phyloP scores from a whole-genome alignment of 2,113 vertebrate genomes.

The Megaleporinus macrocephalus region DNA sequence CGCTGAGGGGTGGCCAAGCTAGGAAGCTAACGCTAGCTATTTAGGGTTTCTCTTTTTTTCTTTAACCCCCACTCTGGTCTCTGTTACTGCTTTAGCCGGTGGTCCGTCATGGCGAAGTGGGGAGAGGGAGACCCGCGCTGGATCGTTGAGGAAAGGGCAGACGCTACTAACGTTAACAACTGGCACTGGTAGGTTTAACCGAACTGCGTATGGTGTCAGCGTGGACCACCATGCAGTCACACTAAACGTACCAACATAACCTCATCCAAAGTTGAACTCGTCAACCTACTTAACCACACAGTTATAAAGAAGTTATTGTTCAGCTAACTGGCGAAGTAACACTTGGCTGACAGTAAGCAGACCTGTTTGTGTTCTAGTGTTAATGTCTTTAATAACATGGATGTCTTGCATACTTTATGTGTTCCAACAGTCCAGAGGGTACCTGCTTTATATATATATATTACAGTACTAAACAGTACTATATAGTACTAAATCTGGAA shows the following conservation, averaged over 20 bases:
- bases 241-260: too few relatives aligned
- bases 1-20: neutral
- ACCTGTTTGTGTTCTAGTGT: neutral
- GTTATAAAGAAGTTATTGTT: neutral
- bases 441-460: too few relatives aligned
- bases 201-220: too few relatives aligned
- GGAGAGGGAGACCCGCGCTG: conserved; percentile 88
- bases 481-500: too few relatives aligned
- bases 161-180: conserved; percentile 89
- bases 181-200: conserved; percentile 84
- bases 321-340: neutral
- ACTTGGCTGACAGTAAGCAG: neutral
- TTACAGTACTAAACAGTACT: too few relatives aligned
- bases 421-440: too few relatives aligned
- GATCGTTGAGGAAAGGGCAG: conserved; percentile 88
- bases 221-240: too few relatives aligned
- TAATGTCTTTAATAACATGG: too few relatives aligned
- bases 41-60: neutral
- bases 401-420: too few relatives aligned
- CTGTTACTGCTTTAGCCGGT: neutral
- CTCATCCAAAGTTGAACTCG: too few relatives aligned
- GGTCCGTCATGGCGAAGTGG: conserved; percentile 83
- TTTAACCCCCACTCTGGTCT: neutral
- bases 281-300: too few relatives aligned
- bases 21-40: neutral